Base-by-base conservation (phyloP, 2,888 invertebrate genomes). In the Drosophila formosana region DNA sequence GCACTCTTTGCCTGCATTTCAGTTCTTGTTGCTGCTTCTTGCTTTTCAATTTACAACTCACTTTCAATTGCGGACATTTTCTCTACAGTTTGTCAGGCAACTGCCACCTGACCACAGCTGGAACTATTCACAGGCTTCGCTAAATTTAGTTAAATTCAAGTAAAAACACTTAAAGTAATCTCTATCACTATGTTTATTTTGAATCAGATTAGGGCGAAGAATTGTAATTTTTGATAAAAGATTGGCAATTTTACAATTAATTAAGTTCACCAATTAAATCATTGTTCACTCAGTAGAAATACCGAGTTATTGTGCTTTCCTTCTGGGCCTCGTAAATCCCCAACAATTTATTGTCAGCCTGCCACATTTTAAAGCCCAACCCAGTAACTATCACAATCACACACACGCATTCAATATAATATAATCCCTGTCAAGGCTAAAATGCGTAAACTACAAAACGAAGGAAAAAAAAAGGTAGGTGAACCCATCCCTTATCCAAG, bases 101-200 rank as follows among this genome's bases (percentile, higher is more conserved):
- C 51, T 34, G 23, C 47, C 28, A 43, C 26, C 28, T 45, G 47
- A 49, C 34, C 57, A 46, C 52, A 64, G 64, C 68, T 82, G 82
- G 11, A 7, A 1, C 13, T 0, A n/a, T 74, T 80, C 80, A n/a
- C 82, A 80, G 43, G 49, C 13, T 25, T 55, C 9, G 18, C 0
- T 43, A 4, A 50, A 8, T 45, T 30, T 7, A 6, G 30, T 30
- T 30, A 30, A 7, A 30, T 4, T 18, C 18, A 1, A 5, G 30
- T 6, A 30, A 7, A 30, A 11, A 11, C 18, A 18, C 7, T 41
- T 41, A 41, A 41, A 41, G 13, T 18, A 18, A 18, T 2, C 1
- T 41, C 3, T 7, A 7, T 6, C 2, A 3, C 8, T 34, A 6
- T 30, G 7, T 6, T 30, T 30, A 6, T 5, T 28, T 6, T 28